Percentiles rank a stretch among this genome's conserved stretches.
Evolutionary conservation across 2,888 invertebrate genomes (phyloP).

Genomic region (Cyaniris semiargus): DNA sequence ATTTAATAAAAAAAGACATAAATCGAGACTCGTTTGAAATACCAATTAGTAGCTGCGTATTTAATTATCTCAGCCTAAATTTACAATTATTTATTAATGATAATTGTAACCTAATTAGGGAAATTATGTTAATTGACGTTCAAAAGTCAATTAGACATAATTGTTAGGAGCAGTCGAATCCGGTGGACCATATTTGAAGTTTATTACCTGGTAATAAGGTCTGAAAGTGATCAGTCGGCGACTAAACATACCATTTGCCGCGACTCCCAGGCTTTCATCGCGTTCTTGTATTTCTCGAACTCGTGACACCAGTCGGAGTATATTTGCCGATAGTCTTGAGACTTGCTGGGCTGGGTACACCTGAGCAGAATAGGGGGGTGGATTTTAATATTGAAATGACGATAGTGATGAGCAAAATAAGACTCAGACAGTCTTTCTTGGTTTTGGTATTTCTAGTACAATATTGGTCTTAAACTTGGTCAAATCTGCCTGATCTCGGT

Average conservation of each 20-base stretch:
- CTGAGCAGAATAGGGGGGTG: conserved; percentile 46
- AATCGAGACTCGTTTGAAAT: neutral
- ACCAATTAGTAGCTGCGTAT: neutral
- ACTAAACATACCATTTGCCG: conserved; percentile 77
- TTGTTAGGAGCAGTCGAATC: neutral
- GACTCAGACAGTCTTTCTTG: no score
- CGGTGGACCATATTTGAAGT: neutral
- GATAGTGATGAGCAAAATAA: no score
- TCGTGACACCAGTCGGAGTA: conserved; percentile 88
- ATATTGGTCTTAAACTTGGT: no score
- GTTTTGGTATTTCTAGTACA: no score
- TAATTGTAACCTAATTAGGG: conserved; percentile 17
- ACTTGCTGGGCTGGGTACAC: conserved; percentile 80
- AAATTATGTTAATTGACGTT: conserved; percentile 21
- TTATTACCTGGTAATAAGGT: neutral
- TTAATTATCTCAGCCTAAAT: conserved; percentile 11
- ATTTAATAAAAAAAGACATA: neutral
- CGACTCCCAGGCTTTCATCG: conserved; percentile 83
- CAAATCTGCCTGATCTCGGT: no score
- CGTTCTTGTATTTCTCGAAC: conserved; percentile 85
- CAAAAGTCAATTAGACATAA: conserved; percentile 35
- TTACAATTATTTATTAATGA: conserved; percentile 4
- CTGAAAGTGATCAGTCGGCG: neutral
- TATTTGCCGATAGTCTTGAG: conserved; percentile 81
- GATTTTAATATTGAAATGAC: neutral